Evolutionary conservation across 2,888 invertebrate species (phyloP).

Genomic region (Cactoblastis cactorum): DNA sequence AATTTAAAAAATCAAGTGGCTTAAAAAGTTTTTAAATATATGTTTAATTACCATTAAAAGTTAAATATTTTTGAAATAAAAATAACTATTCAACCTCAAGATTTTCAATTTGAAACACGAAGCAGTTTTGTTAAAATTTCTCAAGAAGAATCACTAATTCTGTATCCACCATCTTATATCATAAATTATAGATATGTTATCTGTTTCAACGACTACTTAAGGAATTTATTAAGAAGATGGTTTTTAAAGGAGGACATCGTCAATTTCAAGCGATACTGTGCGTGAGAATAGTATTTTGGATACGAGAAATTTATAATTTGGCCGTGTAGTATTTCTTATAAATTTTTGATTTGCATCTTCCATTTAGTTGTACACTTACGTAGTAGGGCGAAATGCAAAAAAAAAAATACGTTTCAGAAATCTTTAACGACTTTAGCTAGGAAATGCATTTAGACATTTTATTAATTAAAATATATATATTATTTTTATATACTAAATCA

Average conservation of each 20-base stretch:
- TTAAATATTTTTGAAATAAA: neutral
- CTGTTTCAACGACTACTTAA: conserved; percentile 40
- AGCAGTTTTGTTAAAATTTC: conserved; percentile 26
- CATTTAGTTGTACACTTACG: neutral
- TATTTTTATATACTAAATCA: too few species aligned
- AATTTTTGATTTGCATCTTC: neutral
- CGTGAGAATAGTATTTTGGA: conserved; percentile 28
- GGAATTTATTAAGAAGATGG: conserved; percentile 44
- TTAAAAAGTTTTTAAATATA: neutral
- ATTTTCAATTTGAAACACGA: conserved; percentile 4
- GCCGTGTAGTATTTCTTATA: conserved; percentile 13
- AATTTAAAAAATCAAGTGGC: neutral
- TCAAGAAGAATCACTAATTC: conserved; percentile 27
- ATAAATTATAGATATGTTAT: conserved; percentile 52
- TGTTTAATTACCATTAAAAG: neutral
- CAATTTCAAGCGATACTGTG: conserved; percentile 29
- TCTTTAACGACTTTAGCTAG: too few species aligned
- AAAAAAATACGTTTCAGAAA: too few species aligned
- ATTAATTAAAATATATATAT: too few species aligned
- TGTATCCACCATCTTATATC: conserved; percentile 42
- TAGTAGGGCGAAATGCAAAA: too few species aligned
- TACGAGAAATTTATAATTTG: conserved; percentile 14
- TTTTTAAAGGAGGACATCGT: conserved; percentile 27
- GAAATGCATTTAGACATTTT: too few species aligned
- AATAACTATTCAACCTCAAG: neutral